These are phyloP conservation scores for Pseudopodoces humilis DNA, from an alignment of 2,113 vertebrate genomes.

Conservation along the genomic window DNA sequence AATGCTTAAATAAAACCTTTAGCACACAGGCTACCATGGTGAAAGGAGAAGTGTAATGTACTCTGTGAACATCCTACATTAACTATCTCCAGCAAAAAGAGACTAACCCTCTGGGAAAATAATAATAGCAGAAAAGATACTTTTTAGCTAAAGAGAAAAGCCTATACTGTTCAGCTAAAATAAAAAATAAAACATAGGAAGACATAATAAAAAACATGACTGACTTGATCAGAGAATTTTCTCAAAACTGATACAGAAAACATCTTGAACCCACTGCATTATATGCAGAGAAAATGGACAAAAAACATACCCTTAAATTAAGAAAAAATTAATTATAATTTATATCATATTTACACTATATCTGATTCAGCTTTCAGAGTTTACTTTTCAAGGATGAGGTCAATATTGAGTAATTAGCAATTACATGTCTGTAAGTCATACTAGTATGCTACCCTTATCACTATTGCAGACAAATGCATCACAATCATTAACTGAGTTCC, in stretches of 20 bases:
- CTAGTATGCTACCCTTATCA: not conserved
- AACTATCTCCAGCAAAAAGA: not conserved
- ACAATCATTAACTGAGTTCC: not conserved
- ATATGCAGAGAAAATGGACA: not conserved
- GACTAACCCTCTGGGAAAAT: not conserved
- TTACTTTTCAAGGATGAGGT: not conserved
- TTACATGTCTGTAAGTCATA: not conserved
- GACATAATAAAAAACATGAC: not conserved
- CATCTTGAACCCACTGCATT: not conserved
- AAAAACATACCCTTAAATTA: not conserved
- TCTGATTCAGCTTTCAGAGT: not conserved
- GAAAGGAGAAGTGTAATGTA: not conserved
- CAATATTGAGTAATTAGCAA: slow-evolving; percentile 1
- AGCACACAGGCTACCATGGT: not conserved
- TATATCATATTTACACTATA: not conserved
- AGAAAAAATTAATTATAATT: not conserved
- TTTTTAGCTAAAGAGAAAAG: not conserved
- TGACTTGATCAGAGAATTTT: not conserved
- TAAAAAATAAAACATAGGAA: not conserved
- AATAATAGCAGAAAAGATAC: not conserved
- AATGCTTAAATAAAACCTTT: not conserved
- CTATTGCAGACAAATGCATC: not conserved
- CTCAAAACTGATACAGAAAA: not conserved
- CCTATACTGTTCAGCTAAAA: not conserved
- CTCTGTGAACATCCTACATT: not conserved